A percentile compares a stretch with the other conserved stretches of the same genome.
Conservation (phyloP, 92 coral and sea anemone species). For the Zoanthus gigantus region DNA sequence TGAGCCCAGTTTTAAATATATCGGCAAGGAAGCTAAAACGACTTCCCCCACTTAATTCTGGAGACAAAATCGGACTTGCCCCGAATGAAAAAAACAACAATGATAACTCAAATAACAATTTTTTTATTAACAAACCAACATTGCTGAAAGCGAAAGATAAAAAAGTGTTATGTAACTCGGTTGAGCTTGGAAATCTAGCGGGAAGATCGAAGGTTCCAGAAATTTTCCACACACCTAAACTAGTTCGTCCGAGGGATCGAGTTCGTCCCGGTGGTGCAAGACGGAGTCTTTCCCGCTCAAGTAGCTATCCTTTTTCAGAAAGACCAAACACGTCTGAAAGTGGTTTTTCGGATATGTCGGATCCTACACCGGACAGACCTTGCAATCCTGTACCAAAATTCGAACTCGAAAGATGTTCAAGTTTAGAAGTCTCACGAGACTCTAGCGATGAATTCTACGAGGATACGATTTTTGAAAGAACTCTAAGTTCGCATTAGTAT, state of each 20-base stretch:
- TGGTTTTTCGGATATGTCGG: slow-evolving; percentile 32
- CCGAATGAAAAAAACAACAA: slow-evolving; percentile 61
- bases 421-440: slow-evolving; percentile 25
- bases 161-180: slow-evolving; percentile 44
- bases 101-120: slow-evolving; percentile 55
- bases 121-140: slow-evolving; percentile 74
- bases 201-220: slow-evolving; percentile 75
- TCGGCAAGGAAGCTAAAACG: slow-evolving; percentile 77
- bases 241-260: slow-evolving; percentile 78
- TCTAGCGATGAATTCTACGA: slow-evolving; percentile 24
- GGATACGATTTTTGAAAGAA: slow-evolving; percentile 19
- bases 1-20: slow-evolving; percentile 85
- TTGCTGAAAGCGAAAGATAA: slow-evolving; percentile 72
- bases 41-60: slow-evolving; percentile 82
- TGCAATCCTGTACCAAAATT: slow-evolving; percentile 43
- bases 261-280: slow-evolving; percentile 85
- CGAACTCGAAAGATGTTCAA: slow-evolving; percentile 35
- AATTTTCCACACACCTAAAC: slow-evolving; percentile 82
- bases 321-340: slow-evolving; percentile 47
- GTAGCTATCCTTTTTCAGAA: slow-evolving; percentile 29
- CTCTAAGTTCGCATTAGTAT: slow-evolving; percentile 5
- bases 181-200: slow-evolving; percentile 54
- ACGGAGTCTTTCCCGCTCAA: slow-evolving; percentile 58
- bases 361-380: slow-evolving; percentile 36
- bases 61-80: slow-evolving; percentile 58